Evolutionary conservation across 2,888 invertebrate species (phyloP).

Genomic region (Heliconius ethilla): DNA sequence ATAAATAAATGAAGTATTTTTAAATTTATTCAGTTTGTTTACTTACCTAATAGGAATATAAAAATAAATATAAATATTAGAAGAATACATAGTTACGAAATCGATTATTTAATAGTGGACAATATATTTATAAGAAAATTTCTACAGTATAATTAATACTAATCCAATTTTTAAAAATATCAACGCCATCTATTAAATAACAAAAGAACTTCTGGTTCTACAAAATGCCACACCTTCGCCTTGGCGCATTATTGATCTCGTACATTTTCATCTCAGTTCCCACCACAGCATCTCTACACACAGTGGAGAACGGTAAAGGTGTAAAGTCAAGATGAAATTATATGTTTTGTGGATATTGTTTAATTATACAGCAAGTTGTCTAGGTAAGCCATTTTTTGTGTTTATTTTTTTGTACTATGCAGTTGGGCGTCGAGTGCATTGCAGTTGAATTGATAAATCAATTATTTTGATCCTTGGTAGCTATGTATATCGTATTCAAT

Average conservation of each 20-base stretch:
- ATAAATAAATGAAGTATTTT: constrained; percentile 18
- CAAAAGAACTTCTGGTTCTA: constrained; percentile 1
- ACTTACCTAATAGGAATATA: neutral
- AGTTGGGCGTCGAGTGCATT: neutral
- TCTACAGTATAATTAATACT: neutral
- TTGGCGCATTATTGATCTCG: constrained; percentile 65
- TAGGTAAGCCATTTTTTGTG: constrained; percentile 58
- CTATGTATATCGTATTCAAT: neutral
- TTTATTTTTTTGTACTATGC: neutral
- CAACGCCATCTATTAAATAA: constrained; percentile 26
- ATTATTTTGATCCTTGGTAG: neutral
- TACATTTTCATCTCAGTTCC: constrained; percentile 45
- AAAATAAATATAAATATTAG: neutral
- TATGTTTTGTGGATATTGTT: constrained; percentile 58
- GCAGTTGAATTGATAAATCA: neutral
- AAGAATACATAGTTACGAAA: neutral
- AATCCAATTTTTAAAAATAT: neutral
- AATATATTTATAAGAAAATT: neutral
- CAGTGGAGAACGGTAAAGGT: constrained; percentile 35
- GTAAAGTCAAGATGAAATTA: constrained; percentile 61
- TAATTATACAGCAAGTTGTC: constrained; percentile 53
- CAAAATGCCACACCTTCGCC: constrained; percentile 20
- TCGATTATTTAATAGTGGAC: too few species aligned
- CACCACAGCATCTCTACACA: constrained; percentile 48
- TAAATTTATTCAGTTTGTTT: neutral